Conservation (phyloP, 2,888 invertebrate genomes). For the Myopa testacea region DNA sequence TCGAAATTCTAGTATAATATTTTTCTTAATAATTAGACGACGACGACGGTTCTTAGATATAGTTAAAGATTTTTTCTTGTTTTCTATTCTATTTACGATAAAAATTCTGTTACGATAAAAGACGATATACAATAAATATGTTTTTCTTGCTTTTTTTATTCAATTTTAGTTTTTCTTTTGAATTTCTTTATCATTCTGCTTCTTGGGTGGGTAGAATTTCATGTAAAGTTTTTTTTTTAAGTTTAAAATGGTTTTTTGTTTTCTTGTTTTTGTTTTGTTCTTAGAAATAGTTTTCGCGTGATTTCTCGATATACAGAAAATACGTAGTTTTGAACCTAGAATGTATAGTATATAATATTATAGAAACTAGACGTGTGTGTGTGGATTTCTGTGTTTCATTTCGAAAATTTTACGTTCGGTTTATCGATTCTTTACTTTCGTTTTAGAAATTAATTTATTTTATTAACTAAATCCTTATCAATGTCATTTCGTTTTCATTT, state of each 20-base stretch:
- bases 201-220: slow-evolving; percentile 36
- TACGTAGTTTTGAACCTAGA: not conserved
- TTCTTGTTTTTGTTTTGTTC: not conserved
- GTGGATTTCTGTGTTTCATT: not conserved
- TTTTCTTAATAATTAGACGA: not conserved
- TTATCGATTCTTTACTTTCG: no score
- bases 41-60: not conserved
- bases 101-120: not conserved
- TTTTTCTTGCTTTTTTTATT: not conserved
- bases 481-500: no score
- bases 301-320: not conserved
- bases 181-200: slow-evolving; percentile 2
- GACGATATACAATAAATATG: slow-evolving; percentile 4
- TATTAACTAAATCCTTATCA: no score
- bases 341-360: not conserved
- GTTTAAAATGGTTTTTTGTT: slow-evolving; percentile 1
- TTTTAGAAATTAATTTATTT: not conserved
- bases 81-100: not conserved
- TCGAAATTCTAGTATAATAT: no score
- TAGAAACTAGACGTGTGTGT: not conserved
- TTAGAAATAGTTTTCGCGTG: slow-evolving; percentile 6
- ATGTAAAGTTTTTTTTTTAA: slow-evolving; percentile 13
- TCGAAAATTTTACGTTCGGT: not conserved
- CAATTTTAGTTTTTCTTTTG: no score
- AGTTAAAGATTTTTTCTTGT: not conserved